Conservation (phyloP, 2,888 invertebrate genomes). For the Lamellibrachia columna region DNA sequence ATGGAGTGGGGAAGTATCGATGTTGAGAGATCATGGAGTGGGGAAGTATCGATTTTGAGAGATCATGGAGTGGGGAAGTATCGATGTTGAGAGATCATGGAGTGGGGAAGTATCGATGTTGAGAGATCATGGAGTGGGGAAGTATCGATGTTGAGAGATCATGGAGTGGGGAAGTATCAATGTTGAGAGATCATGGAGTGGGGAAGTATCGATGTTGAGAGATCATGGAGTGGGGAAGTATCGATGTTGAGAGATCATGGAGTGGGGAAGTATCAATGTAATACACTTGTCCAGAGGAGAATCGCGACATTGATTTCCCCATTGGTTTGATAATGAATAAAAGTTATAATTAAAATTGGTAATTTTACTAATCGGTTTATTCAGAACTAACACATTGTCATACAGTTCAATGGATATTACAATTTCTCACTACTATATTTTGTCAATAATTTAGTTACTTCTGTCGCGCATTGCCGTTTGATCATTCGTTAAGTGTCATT, state of each 20-base stretch:
- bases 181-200: neutral
- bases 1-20: neutral
- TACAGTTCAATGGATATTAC: neutral
- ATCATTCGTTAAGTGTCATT: neutral
- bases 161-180: neutral
- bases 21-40: neutral
- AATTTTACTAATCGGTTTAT: neutral
- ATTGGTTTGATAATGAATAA: neutral
- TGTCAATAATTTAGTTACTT: neutral
- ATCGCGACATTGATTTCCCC: neutral
- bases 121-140: neutral
- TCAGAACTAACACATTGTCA: constrained; percentile 2
- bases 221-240: neutral
- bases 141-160: neutral
- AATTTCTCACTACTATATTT: neutral
- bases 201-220: neutral
- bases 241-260: neutral
- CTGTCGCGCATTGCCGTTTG: neutral
- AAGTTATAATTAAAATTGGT: neutral
- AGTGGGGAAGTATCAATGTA: neutral
- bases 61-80: neutral
- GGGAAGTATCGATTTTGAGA: neutral
- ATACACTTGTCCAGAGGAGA: neutral
- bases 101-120: neutral
- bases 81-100: neutral